Conservation (phyloP, 2,113 vertebrate species). For the Caloenas nicobarica region DNA sequence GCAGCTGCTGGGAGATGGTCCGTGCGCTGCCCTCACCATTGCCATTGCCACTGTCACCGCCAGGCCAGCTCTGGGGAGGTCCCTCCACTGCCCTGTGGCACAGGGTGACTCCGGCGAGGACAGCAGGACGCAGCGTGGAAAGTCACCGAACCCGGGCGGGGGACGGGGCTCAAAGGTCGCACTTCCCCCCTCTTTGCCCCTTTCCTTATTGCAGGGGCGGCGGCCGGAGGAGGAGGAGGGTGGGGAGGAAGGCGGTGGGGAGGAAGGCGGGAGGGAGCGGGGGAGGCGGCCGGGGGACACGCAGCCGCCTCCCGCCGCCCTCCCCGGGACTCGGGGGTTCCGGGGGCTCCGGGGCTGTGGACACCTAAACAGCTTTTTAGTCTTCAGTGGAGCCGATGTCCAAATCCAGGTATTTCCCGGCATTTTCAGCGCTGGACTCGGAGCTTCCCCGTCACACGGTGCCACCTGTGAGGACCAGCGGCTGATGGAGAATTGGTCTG, state of each 20-base stretch:
- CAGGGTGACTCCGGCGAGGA: background rate
- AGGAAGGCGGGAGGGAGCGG: background rate
- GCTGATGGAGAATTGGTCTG: background rate
- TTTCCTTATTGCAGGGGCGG: background rate
- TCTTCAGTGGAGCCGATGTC: too few relatives aligned
- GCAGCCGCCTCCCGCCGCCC: background rate
- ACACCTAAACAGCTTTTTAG: background rate
- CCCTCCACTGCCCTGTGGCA: rapidly evolving
- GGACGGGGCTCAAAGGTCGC: background rate
- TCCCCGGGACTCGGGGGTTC: background rate
- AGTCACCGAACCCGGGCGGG: background rate
- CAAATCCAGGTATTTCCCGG: background rate
- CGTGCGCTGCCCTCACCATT: rapidly evolving
- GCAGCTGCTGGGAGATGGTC: rapidly evolving
- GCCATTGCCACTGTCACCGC: background rate
- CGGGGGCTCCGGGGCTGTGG: background rate
- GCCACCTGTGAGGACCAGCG: rapidly evolving
- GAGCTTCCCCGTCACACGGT: background rate
- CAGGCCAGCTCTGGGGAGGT: background rate
- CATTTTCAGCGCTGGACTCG: background rate
- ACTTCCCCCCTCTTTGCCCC: background rate
- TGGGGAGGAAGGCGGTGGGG: background rate
- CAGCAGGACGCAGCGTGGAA: background rate
- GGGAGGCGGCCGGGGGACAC: too few relatives aligned
- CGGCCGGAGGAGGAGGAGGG: background rate